A percentile compares a stretch with the other conserved stretches of the same genome.
phyloP scores from a whole-genome alignment of 2,797 vertebrate species.

The Dromococcyx pavoninus region DNA sequence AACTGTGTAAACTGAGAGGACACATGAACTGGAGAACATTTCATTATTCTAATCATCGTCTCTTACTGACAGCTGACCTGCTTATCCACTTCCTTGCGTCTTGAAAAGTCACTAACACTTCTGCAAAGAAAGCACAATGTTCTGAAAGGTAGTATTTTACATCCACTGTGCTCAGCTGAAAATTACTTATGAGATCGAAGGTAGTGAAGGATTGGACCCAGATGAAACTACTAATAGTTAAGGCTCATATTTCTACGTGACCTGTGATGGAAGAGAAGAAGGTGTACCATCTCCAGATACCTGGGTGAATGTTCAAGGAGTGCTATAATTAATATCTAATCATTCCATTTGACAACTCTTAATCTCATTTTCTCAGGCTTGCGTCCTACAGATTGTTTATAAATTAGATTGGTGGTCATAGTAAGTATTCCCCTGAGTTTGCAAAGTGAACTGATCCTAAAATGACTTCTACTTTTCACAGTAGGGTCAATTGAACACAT shows the following conservation, averaged over 20 bases:
- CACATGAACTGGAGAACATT: constrained; percentile 15
- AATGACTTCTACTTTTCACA: constrained; percentile 58
- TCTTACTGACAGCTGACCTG: constrained; percentile 17
- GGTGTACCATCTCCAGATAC: not conserved
- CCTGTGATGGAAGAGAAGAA: constrained; percentile 11
- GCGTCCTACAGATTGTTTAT: constrained; percentile 36
- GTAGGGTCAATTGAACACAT: constrained; percentile 41
- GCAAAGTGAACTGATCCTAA: constrained; percentile 20
- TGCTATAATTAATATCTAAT: constrained; percentile 32
- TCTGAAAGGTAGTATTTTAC: constrained; percentile 16
- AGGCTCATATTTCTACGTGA: constrained; percentile 18
- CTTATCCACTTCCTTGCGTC: not conserved
- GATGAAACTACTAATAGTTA: constrained; percentile 17
- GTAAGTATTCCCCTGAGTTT: constrained; percentile 39
- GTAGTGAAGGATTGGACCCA: constrained; percentile 41
- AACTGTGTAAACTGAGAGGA: not conserved
- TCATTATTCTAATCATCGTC: constrained; percentile 1
- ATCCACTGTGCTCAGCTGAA: constrained; percentile 2
- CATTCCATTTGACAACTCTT: not conserved
- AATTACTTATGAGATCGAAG: not conserved
- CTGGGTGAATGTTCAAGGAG: not conserved
- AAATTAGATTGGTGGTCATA: constrained; percentile 41
- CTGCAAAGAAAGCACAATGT: constrained; percentile 13
- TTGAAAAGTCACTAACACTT: constrained; percentile 24
- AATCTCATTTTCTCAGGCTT: constrained; percentile 17